These are phyloP conservation scores for Caranx ignobilis DNA, from an alignment of 2,113 vertebrate species.

Conservation along the genomic window DNA sequence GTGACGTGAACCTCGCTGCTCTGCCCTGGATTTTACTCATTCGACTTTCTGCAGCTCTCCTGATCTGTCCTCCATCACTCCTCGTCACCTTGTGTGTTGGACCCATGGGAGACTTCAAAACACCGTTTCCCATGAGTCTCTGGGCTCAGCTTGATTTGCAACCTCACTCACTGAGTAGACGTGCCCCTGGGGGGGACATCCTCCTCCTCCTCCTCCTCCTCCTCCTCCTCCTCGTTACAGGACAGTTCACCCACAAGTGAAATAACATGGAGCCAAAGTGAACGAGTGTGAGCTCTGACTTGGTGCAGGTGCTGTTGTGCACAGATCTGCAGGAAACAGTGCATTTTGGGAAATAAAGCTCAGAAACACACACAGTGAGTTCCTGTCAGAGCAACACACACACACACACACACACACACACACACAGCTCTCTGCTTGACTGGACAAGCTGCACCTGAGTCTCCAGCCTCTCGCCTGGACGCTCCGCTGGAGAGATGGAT, in stretches of 20 bases:
- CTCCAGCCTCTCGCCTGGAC: conserved; percentile 41
- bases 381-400: conserved; percentile 51
- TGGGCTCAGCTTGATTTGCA: conserved; percentile 73
- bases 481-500: conserved; percentile 33
- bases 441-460: conserved; percentile 63
- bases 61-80: background rate
- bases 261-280: background rate
- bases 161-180: conserved; percentile 24
- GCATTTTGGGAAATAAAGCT: background rate
- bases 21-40: too few relatives aligned
- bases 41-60: too few relatives aligned
- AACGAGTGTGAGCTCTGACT: background rate
- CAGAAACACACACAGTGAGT: background rate
- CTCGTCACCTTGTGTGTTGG: background rate
- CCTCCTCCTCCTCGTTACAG: too few relatives aligned
- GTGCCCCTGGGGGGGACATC: conserved; percentile 41
- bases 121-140: conserved; percentile 55
- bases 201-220: conserved; percentile 1
- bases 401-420: conserved; percentile 3
- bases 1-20: too few relatives aligned
- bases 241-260: conserved; percentile 25
- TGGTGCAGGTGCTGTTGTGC: background rate
- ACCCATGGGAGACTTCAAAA: conserved; percentile 35
- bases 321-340: background rate
- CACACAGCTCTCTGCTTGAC: conserved; percentile 46